These are phyloP conservation scores for Pollachius pollachius DNA, from an alignment of 2,113 vertebrate species.

Conservation along the genomic window DNA sequence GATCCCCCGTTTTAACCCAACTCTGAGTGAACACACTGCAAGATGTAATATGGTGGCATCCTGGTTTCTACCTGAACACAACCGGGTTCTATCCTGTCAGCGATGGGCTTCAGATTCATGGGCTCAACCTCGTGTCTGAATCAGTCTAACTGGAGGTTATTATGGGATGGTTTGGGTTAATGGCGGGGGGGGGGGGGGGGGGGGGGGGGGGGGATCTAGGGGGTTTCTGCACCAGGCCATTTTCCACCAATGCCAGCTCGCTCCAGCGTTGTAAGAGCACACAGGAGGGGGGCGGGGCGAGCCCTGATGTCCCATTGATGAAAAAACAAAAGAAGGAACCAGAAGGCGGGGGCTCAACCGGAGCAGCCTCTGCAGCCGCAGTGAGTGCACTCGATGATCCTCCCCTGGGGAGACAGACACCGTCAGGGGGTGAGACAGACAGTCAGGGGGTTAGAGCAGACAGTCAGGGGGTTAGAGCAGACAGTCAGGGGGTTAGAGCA, in stretches of 20 bases:
- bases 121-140: too few species aligned
- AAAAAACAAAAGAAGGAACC: not conserved
- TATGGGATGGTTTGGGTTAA: not conserved
- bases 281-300: conserved; percentile 39
- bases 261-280: conserved; percentile 17
- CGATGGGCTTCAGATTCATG: not conserved
- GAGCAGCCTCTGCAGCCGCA: conserved; percentile 97
- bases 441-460: not conserved
- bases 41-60: too few species aligned
- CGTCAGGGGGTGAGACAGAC: too few species aligned
- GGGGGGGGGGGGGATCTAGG: not conserved
- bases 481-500: too few species aligned
- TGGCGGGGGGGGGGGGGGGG: not conserved
- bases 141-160: too few species aligned
- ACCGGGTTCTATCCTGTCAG: not conserved
- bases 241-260: conserved; percentile 21
- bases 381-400: conserved; percentile 97
- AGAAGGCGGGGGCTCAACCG: conserved; percentile 70
- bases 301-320: conserved; percentile 17
- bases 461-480: not conserved
- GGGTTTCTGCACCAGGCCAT: conserved; percentile 8
- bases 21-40: too few species aligned
- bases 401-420: conserved; percentile 74
- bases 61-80: not conserved
- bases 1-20: too few species aligned